These are phyloP conservation scores for Lycocorax pyrrhopterus DNA, from an alignment of 2,113 vertebrate species.

Conservation along the genomic window DNA sequence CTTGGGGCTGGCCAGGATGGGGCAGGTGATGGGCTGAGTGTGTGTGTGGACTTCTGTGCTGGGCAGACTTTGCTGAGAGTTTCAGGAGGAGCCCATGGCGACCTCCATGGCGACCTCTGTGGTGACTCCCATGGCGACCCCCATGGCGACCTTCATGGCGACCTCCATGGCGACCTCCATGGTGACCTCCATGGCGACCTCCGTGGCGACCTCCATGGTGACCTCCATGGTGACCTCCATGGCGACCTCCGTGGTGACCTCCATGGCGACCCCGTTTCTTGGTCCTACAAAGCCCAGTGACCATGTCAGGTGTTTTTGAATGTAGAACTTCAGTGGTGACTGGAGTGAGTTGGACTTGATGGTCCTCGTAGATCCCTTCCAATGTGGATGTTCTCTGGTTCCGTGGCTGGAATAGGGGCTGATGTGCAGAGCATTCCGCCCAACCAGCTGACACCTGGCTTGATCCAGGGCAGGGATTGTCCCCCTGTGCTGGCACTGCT, in stretches of 20 bases:
- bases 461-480: not conserved
- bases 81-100: not conserved
- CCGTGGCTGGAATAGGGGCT: accelerated
- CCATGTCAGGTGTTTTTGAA: accelerated
- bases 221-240: no score
- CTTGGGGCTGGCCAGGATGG: not conserved
- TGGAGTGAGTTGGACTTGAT: not conserved
- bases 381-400: no score
- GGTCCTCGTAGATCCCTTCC: not conserved
- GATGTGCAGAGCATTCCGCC: not conserved
- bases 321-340: not conserved
- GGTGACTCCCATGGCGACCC: no score
- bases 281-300: not conserved
- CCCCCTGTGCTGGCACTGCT: not conserved
- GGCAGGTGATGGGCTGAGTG: not conserved
- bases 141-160: accelerated
- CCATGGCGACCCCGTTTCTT: not conserved
- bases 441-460: not conserved
- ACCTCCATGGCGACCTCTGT: not conserved
- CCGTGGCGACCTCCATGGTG: no score
- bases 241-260: not conserved
- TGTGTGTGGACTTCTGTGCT: not conserved
- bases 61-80: not conserved
- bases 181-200: not conserved
- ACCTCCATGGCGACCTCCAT: not conserved